Percentiles rank a stretch among this genome's conserved stretches.
phyloP scores from a whole-genome alignment of 1,140 invertebrate genomes.

The Diuraphis noxia region DNA sequence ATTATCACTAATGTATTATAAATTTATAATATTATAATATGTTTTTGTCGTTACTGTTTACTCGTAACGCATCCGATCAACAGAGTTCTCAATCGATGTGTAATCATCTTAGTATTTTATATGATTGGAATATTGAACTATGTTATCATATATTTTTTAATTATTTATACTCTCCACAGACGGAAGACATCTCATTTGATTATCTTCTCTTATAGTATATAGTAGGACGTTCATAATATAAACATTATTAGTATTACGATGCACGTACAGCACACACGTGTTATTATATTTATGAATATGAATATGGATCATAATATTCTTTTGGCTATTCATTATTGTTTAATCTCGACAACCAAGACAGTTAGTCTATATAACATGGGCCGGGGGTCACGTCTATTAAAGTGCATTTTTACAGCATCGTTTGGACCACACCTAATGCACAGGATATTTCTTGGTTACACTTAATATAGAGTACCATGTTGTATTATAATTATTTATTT shows the following conservation, averaged over 20 bases:
- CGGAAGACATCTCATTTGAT: not conserved
- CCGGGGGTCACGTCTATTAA: not conserved
- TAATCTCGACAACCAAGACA: not conserved
- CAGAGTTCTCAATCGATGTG: not conserved
- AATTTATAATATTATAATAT: not conserved
- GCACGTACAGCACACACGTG: not conserved
- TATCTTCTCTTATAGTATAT: not conserved
- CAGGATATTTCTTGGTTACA: not conserved
- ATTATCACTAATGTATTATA: too few relatives aligned
- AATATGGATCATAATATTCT: not conserved
- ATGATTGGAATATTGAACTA: not conserved
- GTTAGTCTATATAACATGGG: not conserved
- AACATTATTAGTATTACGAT: not conserved
- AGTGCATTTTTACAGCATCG: not conserved
- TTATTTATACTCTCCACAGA: not conserved
- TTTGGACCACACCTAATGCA: conserved; percentile 20
- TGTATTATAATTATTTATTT: not conserved
- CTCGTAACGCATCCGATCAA: not conserved
- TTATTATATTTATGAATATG: not conserved
- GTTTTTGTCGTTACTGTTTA: not conserved
- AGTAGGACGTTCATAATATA: not conserved
- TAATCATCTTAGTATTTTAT: not conserved
- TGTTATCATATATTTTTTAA: too few relatives aligned
- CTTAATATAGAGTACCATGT: not conserved
- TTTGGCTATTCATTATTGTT: not conserved